Conservation (phyloP, 2,797 vertebrate species). For the Chiroxiphia lanceolata region DNA sequence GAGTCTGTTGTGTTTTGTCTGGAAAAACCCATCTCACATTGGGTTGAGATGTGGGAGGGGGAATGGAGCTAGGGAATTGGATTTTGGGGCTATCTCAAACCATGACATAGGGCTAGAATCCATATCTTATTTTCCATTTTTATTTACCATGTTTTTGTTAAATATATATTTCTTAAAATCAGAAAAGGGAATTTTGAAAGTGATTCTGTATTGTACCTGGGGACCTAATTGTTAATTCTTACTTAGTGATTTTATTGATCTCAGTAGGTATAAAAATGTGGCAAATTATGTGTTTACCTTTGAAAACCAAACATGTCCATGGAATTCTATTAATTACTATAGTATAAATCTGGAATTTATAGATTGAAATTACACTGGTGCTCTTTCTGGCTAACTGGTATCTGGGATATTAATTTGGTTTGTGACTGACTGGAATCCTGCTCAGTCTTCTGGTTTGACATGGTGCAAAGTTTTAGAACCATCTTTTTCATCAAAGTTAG, state of each 20-base stretch:
- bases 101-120: not conserved
- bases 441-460: not conserved
- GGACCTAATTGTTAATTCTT: not conserved
- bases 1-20: no score
- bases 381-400: not conserved
- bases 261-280: not conserved
- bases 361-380: not conserved
- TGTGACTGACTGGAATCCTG: not conserved
- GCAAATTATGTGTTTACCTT: not conserved
- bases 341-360: not conserved
- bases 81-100: no score
- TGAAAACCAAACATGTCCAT: not conserved
- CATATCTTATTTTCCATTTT: not conserved
- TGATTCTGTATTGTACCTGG: not conserved
- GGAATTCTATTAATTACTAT: not conserved
- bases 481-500: not conserved
- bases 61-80: no score
- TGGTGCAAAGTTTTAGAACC: not conserved
- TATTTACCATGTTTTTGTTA: not conserved
- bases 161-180: not conserved
- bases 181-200: not conserved
- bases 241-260: not conserved
- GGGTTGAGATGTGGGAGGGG: no score
- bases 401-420: not conserved
- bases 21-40: no score